These are phyloP conservation scores for Lasioglossum zephyrum DNA, from an alignment of 2,888 invertebrate species.

Conservation along the genomic window DNA sequence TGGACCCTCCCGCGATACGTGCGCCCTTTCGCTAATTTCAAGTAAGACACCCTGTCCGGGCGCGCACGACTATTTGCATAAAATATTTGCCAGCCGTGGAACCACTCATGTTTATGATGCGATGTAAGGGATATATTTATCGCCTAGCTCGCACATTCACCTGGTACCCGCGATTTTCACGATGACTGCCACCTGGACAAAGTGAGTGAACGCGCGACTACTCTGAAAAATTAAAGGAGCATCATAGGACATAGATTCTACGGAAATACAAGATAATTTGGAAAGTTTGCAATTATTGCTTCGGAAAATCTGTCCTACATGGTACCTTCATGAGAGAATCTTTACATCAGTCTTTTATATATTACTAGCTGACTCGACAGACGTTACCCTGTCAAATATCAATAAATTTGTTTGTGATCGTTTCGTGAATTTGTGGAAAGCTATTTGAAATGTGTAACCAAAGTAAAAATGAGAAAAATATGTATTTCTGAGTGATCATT, in stretches of 20 bases:
- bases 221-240: background rate
- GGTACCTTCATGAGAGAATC: too few relatives aligned
- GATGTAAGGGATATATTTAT: background rate
- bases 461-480: too few relatives aligned
- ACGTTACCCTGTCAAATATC: too few relatives aligned
- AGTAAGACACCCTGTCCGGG: conserved; percentile 37
- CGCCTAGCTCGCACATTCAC: background rate
- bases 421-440: too few relatives aligned
- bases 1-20: conserved; percentile 47
- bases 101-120: background rate
- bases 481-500: too few relatives aligned
- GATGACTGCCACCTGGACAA: background rate
- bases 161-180: background rate
- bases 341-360: too few relatives aligned
- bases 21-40: conserved; percentile 46
- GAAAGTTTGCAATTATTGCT: too few relatives aligned
- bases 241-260: background rate
- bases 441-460: too few relatives aligned
- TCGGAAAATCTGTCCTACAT: too few relatives aligned
- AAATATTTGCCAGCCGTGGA: conserved; percentile 20
- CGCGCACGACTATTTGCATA: conserved; percentile 15
- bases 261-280: background rate
- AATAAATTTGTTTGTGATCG: too few relatives aligned
- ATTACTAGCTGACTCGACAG: too few relatives aligned
- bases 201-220: background rate